Conservation (phyloP, 1,140 invertebrate genomes). For the Heliconius melpomene region DNA sequence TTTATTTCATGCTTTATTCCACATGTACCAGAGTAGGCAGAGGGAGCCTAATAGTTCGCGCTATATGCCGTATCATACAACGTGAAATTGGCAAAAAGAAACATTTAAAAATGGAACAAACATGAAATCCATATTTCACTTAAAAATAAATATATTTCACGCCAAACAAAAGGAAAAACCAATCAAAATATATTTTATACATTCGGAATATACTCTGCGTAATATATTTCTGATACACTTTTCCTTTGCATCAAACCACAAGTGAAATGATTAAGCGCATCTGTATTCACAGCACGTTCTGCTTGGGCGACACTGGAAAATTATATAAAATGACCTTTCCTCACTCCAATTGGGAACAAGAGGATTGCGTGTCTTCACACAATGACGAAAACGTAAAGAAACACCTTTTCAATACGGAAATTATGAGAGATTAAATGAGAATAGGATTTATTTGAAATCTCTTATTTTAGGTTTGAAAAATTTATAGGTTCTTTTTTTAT, state of each 20-base stretch:
- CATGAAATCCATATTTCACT: no score
- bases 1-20: no score
- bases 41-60: no score
- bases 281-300: constrained; percentile 10
- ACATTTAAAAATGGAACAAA: no score
- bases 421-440: background rate
- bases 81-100: no score
- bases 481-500: background rate
- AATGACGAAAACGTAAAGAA: background rate
- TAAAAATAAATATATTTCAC: background rate
- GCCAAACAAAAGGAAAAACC: no score
- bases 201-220: background rate
- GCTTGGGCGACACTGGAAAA: constrained; percentile 9
- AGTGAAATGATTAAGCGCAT: constrained; percentile 18
- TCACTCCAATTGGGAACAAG: constrained; percentile 14
- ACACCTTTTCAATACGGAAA: background rate
- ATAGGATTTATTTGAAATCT: background rate
- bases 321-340: constrained; percentile 17
- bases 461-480: background rate
- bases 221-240: background rate
- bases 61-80: no score
- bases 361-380: constrained; percentile 8
- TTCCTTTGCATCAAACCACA: background rate
- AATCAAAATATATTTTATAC: background rate
- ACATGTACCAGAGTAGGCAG: no score